These are phyloP conservation scores for Pararge aegeria DNA, from an alignment of 1,140 invertebrate species.

Conservation along the genomic window DNA sequence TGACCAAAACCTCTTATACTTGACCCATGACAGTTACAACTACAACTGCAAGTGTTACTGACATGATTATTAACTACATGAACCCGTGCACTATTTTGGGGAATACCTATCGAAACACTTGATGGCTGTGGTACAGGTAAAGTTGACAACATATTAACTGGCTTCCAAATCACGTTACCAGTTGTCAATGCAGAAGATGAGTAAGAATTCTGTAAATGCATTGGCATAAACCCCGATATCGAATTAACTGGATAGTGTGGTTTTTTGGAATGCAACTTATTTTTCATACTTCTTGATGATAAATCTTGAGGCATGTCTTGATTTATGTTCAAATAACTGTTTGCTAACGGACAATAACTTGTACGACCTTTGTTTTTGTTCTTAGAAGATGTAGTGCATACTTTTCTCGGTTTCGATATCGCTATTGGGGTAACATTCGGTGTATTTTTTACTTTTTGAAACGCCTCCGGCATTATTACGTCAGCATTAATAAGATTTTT, in stretches of 20 bases:
- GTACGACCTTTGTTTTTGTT: neutral
- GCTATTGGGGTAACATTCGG: neutral
- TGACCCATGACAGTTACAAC: slow-evolving; percentile 42
- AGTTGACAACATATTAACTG: slow-evolving; percentile 36
- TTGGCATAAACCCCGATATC: slow-evolving; percentile 23
- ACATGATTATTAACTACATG: slow-evolving; percentile 13
- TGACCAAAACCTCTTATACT: slow-evolving; percentile 9
- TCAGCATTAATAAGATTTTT: neutral
- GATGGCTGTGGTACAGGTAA: slow-evolving; percentile 16
- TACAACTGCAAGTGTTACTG: slow-evolving; percentile 33
- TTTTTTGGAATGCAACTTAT: slow-evolving; percentile 4
- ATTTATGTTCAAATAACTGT: neutral
- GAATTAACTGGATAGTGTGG: neutral
- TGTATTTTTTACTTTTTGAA: neutral
- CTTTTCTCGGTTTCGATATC: neutral
- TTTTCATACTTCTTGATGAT: slow-evolving; percentile 19
- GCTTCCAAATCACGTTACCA: slow-evolving; percentile 46
- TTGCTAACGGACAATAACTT: neutral
- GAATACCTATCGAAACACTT: slow-evolving; percentile 3
- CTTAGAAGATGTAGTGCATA: neutral
- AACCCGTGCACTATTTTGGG: slow-evolving; percentile 10
- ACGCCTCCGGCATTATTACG: neutral
- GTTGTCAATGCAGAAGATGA: neutral
- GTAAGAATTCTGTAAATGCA: slow-evolving; percentile 34
- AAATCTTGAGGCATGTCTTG: slow-evolving; percentile 37